A percentile compares a stretch with the other conserved stretches of the same genome.
These are phyloP conservation scores for Ommatoiulus sabulosus DNA, from an alignment of 2,888 invertebrate genomes.

Conservation along the genomic window DNA sequence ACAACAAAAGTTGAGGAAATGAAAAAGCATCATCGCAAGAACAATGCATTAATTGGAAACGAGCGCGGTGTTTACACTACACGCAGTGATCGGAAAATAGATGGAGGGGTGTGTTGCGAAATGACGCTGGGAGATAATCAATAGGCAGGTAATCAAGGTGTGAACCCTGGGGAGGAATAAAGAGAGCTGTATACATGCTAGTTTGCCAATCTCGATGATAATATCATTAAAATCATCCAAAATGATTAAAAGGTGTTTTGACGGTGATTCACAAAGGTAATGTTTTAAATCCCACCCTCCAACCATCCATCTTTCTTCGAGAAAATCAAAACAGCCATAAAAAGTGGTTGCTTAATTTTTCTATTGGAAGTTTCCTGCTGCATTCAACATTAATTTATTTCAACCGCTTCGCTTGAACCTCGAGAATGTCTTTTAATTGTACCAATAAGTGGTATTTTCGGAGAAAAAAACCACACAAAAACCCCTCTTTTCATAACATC, in stretches of 20 bases:
- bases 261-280: neutral
- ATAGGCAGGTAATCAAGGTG: constrained; percentile 47
- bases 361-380: neutral
- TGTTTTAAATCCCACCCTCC: neutral
- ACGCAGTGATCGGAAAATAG: neutral
- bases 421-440: neutral
- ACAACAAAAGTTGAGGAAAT: neutral
- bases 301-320: neutral
- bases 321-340: neutral
- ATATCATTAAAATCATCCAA: constrained; percentile 5
- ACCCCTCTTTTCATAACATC: neutral
- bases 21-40: neutral
- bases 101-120: neutral
- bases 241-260: constrained; percentile 7
- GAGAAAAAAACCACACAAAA: neutral
- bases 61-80: neutral
- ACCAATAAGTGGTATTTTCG: neutral
- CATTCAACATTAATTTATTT: neutral
- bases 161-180: constrained; percentile 37
- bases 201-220: constrained; percentile 39
- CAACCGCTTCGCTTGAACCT: neutral
- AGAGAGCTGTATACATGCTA: neutral
- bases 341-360: neutral
- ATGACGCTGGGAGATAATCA: constrained; percentile 24
- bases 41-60: constrained; percentile 31